Evolutionary conservation across 2,888 invertebrate species (phyloP), one percentile per base, ranked within the genome.

Genomic region (Trileptium ribeirensis): DNA sequence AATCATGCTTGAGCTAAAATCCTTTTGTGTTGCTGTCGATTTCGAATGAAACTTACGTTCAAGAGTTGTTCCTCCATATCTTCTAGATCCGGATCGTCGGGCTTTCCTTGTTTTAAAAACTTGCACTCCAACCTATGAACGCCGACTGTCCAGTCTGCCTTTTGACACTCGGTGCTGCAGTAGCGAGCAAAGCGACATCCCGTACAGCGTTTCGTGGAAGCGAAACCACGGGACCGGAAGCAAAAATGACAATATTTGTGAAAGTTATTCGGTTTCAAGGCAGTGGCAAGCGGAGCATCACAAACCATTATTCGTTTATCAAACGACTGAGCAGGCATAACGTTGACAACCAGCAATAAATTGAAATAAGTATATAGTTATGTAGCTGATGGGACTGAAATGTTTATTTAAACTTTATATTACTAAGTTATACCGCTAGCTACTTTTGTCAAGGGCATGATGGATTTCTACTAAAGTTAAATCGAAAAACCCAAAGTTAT

Each of bases 161-260:
- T 75, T 38, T 75, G 77, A 75, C 77, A 75, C 15, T 75, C 39
- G 3, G 34, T n/a, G 15, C 38, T 34, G 38, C 77, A 75, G 39
- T 75, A 75, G 3, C 77, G 77, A 2, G 77, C 77, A 75, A 37
- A 75, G 36, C 39, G 39, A n/a, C 77, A 75, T 36, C 77, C 77
- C 8, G 70, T 33, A 31, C 51, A 51, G 24, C 51, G 51, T 51
- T 51, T 51, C 24, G 51, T 51, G 8, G 51, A 8, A 24, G 51
- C 51, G 24, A 51, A 51, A 51, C 51, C 51, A 15, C 24, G 8
- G 8, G 51, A 51, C 8, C 51, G 51, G 24, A 51, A 51, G 24
- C 51, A 51, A 51, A 15, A 24, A 51, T 51, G 51, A 24, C 51
- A 51, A 51, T 51, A 24, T 51, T 8, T 15, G 8, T 51, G 51